Evolutionary conservation across 1,140 invertebrate genomes (phyloP).

Genomic region (Sarcophaga peregrina): DNA sequence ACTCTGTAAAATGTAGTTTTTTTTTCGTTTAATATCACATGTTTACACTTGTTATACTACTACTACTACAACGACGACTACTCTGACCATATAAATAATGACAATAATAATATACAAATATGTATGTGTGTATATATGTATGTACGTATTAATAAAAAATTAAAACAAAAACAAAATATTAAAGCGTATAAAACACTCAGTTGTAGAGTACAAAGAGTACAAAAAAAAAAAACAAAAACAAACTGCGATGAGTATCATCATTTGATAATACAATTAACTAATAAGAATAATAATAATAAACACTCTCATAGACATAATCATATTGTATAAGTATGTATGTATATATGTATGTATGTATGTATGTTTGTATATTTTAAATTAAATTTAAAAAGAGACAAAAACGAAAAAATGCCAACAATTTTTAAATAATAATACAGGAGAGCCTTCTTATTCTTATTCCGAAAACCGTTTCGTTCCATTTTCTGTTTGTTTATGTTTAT

Average conservation of each 20-base stretch:
- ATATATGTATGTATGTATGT: neutral
- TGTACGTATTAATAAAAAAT: neutral
- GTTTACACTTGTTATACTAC: slow-evolving; percentile 33
- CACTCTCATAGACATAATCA: too few relatives aligned
- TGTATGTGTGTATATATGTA: too few relatives aligned
- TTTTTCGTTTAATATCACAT: slow-evolving; percentile 33
- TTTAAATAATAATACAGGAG: neutral
- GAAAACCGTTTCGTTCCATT: neutral
- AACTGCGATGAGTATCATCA: too few relatives aligned
- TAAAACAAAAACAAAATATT: neutral
- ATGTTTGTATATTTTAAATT: neutral
- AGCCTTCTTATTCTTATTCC: neutral
- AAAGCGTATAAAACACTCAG: too few relatives aligned
- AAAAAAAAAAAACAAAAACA: too few relatives aligned
- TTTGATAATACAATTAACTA: too few relatives aligned
- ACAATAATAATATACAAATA: neutral
- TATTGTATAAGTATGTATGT: neutral
- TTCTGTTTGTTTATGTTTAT: neutral
- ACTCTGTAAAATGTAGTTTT: neutral
- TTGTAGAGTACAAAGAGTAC: too few relatives aligned
- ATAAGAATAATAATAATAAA: too few relatives aligned
- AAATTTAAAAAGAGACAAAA: too few relatives aligned
- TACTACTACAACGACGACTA: too few relatives aligned
- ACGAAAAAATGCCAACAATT: too few relatives aligned
- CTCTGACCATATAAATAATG: neutral